Evolutionary conservation across 2,797 vertebrate species (phyloP), one percentile per base, ranked within the genome.

Genomic region (Microctenopoma lineatum): DNA sequence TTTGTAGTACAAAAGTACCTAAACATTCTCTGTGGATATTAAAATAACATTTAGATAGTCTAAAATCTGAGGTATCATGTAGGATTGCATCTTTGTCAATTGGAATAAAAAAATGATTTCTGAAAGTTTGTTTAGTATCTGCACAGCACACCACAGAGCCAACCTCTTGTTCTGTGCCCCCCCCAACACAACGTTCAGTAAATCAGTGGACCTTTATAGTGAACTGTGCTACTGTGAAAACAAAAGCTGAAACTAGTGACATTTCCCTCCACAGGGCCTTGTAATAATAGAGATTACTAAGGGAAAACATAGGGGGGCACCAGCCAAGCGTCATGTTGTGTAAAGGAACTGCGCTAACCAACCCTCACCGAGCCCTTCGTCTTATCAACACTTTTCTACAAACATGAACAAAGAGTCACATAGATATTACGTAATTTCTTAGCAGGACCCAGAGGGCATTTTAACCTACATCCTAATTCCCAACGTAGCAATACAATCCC

Each of bases 401-500:
- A 21, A 21, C 21, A 21, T 21, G 21, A 21, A 21, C 48, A 41
- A 29, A 38, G 46, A 59, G 27, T 68, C n/a, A 71, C 42, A 62
- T 38, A 79, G 15, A 11, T 50, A 41, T 14, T 21, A 27, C 5
- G 1, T 54, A 65, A 66, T 38, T 59, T 18, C 54, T 25, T 13
- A 59, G 50, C 11, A 16, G 53, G 54, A 27, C 44, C 39, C 46
- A 51, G 21, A 52, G 21, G n/a, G 48, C 15, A 51, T 29, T 59
- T 74, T 60, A 69, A 61, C 60, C 66, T 44, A 72, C 70, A 74
- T 62, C 51, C 44, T 66, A 60, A 76, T 65, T 83, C 42, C 42
- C 41, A 62, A 66, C 74, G 21, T n/a, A 60, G 75, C 45, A 15
- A 65, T 18, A 54, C 64, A 73, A 52, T 60, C 60, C 46, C 29